These are phyloP conservation scores for Argyrosomus japonicus DNA, from an alignment of 2,113 vertebrate species.

Conservation along the genomic window DNA sequence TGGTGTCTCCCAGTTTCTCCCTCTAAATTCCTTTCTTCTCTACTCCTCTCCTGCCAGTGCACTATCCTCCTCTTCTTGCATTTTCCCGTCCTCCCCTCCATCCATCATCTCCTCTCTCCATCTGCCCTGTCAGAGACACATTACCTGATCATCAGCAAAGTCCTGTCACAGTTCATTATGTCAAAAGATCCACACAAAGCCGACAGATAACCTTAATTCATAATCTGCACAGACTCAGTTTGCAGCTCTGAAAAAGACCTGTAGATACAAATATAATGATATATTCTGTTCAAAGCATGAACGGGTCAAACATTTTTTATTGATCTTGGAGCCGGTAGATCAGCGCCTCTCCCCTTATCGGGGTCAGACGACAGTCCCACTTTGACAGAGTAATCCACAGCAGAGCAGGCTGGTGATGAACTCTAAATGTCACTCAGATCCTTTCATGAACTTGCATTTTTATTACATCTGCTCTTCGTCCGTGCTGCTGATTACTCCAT, in stretches of 20 bases:
- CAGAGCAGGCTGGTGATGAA: background rate
- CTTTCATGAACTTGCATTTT: constrained; percentile 2
- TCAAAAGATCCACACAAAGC: background rate
- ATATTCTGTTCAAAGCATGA: background rate
- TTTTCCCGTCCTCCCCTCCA: background rate
- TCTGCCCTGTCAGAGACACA: constrained; percentile 3
- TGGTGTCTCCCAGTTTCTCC: background rate
- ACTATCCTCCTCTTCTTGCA: background rate
- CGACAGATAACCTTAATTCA: constrained; percentile 3
- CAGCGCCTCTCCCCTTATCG: constrained; percentile 36
- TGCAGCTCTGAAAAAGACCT: background rate
- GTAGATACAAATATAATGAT: background rate
- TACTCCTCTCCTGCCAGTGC: background rate
- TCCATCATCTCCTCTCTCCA: constrained; percentile 3
- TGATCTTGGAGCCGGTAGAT: constrained; percentile 13
- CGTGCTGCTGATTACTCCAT: background rate
- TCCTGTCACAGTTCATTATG: constrained; percentile 26
- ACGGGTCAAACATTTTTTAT: constrained; percentile 9
- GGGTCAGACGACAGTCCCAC: background rate
- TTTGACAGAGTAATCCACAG: constrained; percentile 15
- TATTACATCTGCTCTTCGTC: background rate
- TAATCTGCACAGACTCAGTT: background rate
- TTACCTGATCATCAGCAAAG: constrained; percentile 1
- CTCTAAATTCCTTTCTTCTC: background rate
- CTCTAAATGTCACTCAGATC: constrained; percentile 30